Percentiles rank a stretch among this genome's conserved stretches.
Conservation (phyloP, 1,140 invertebrate genomes). For the Globodera rostochiensis region DNA sequence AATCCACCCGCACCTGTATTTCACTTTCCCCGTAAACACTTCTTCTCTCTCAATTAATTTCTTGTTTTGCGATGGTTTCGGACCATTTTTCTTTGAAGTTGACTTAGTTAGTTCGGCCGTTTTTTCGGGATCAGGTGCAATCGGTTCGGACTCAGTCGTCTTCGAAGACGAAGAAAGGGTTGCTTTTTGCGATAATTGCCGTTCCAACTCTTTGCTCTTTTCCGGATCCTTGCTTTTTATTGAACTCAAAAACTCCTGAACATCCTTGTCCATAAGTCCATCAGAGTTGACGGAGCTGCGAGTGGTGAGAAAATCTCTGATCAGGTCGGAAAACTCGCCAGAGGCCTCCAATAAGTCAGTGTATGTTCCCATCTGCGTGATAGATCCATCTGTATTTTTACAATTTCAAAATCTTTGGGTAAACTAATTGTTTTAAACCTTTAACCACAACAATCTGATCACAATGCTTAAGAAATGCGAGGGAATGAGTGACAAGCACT, state of each 20-base stretch:
- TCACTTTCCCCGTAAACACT: constrained; percentile 63
- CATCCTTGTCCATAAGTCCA: constrained; percentile 45
- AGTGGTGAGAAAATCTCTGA: constrained; percentile 26
- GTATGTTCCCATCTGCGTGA: constrained; percentile 25
- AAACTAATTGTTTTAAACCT: constrained; percentile 18
- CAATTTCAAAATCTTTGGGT: constrained; percentile 22
- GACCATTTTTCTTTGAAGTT: neutral
- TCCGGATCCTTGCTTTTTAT: constrained; percentile 40
- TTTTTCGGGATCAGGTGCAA: neutral
- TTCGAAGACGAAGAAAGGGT: neutral
- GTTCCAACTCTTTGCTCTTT: constrained; percentile 17
- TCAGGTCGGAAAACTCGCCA: constrained; percentile 26
- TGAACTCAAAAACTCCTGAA: constrained; percentile 53
- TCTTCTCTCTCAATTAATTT: constrained; percentile 55
- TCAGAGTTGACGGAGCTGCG: neutral
- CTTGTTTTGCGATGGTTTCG: neutral
- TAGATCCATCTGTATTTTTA: constrained; percentile 29
- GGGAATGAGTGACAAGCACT: constrained; percentile 63
- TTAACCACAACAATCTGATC: constrained; percentile 48
- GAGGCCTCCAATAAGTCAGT: neutral
- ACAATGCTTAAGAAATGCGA: constrained; percentile 57
- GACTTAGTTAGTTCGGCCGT: neutral
- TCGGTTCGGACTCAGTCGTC: neutral
- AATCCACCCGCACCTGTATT: constrained; percentile 15
- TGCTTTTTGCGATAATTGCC: constrained; percentile 21